These are phyloP conservation scores for Schlechtendalia chinensis DNA, from an alignment of 1,140 invertebrate genomes.

Conservation along the genomic window DNA sequence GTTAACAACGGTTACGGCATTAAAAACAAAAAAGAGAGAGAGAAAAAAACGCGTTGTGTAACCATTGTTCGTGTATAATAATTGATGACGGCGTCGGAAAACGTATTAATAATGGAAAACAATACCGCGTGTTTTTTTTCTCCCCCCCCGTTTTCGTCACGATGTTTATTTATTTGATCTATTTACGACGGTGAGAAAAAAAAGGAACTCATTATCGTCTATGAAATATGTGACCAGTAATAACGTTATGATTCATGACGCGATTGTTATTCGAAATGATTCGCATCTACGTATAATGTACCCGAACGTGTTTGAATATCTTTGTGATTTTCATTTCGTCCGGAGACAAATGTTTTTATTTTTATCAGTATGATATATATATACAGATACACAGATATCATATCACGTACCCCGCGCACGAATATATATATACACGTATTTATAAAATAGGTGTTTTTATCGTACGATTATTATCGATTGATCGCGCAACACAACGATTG, in stretches of 20 bases:
- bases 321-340: too few species aligned
- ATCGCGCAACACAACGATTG: background rate
- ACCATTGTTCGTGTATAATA: slow-evolving; percentile 3
- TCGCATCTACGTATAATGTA: background rate
- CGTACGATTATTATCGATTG: too few species aligned
- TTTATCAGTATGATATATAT: too few species aligned
- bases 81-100: slow-evolving; percentile 11
- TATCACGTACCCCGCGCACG: too few species aligned
- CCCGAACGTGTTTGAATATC: too few species aligned
- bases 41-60: background rate
- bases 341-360: too few species aligned
- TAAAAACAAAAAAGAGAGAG: too few species aligned
- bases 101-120: slow-evolving; percentile 17
- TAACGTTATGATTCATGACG: background rate
- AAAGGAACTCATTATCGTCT: background rate
- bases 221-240: background rate
- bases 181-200: slow-evolving; percentile 1
- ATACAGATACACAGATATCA: too few species aligned
- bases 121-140: background rate
- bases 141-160: background rate
- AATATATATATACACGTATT: too few species aligned
- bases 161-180: slow-evolving; percentile 4
- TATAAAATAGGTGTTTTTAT: too few species aligned
- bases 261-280: background rate
- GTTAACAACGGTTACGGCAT: background rate